Percentiles rank a stretch among this genome's conserved stretches.
Evolutionary conservation across 2,797 vertebrate species (phyloP).

Genomic region (Varecia variegata): DNA sequence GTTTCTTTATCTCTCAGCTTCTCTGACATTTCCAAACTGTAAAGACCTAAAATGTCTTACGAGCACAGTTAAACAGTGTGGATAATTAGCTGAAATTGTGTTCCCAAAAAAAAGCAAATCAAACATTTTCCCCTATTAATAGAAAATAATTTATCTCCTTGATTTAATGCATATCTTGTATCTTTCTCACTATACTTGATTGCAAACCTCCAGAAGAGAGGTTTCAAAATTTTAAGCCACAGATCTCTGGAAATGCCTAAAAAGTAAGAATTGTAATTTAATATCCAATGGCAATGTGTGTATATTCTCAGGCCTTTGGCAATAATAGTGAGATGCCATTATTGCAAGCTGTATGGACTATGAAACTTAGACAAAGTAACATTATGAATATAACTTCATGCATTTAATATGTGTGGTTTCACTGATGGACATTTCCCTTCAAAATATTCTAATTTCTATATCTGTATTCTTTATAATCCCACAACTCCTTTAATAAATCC

Average conservation of each 20-base stretch:
- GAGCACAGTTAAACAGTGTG: background rate
- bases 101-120: background rate
- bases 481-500: background rate
- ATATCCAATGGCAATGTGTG: background rate
- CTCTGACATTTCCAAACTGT: background rate
- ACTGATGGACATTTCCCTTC: background rate
- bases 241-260: background rate
- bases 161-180: background rate
- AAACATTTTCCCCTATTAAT: background rate
- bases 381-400: background rate
- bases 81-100: background rate
- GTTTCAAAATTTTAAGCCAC: constrained; percentile 1
- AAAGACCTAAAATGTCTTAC: background rate
- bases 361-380: constrained; percentile 9
- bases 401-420: background rate
- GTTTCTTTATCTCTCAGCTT: background rate
- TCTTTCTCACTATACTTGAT: background rate
- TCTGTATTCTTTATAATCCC: background rate
- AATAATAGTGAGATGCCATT: background rate
- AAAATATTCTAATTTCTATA: constrained; percentile 46
- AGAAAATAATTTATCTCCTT: background rate
- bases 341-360: background rate
- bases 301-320: background rate
- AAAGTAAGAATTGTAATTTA: background rate
- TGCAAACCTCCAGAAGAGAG: background rate